Evolutionary conservation across 2,888 invertebrate species (phyloP).

Genomic region (Periphyllus acericola): DNA sequence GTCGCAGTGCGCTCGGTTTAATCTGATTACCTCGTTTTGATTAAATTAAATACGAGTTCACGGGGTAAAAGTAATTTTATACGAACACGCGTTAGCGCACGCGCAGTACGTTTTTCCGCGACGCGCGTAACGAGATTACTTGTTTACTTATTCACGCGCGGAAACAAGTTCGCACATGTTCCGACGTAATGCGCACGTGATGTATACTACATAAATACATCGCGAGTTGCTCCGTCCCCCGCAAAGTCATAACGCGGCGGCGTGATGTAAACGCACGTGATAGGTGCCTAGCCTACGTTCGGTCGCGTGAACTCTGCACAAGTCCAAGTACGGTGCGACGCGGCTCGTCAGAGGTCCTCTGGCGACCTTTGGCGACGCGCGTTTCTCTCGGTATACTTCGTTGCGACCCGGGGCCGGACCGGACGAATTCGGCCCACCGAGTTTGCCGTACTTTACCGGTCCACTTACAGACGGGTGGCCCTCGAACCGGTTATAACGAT

Average conservation of each 20-base stretch:
- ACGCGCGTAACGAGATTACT: not conserved
- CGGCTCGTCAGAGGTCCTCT: not conserved
- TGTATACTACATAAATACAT: not conserved
- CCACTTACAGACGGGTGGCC: too few relatives aligned
- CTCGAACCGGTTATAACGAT: too few relatives aligned
- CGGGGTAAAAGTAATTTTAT: not conserved
- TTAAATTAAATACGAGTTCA: constrained; percentile 1
- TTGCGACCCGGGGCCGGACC: too few relatives aligned
- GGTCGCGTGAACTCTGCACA: too few relatives aligned
- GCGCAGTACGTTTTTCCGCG: not conserved
- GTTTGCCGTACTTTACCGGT: too few relatives aligned
- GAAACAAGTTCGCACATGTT: not conserved
- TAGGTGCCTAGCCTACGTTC: too few relatives aligned
- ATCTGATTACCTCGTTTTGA: not conserved
- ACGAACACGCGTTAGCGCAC: not conserved
- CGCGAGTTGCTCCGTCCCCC: too few relatives aligned
- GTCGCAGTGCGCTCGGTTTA: not conserved
- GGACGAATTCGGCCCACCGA: too few relatives aligned
- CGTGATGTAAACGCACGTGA: too few relatives aligned
- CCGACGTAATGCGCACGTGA: not conserved
- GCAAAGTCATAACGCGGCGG: not conserved
- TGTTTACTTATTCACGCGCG: not conserved
- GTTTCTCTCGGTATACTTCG: too few relatives aligned
- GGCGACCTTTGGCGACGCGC: too few relatives aligned
- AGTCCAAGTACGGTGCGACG: not conserved